A percentile compares a stretch with the other conserved stretches of the same genome.
These are phyloP conservation scores for Epizoanthus fatuus DNA, from an alignment of 92 coral and sea anemone species.

Conservation along the genomic window DNA sequence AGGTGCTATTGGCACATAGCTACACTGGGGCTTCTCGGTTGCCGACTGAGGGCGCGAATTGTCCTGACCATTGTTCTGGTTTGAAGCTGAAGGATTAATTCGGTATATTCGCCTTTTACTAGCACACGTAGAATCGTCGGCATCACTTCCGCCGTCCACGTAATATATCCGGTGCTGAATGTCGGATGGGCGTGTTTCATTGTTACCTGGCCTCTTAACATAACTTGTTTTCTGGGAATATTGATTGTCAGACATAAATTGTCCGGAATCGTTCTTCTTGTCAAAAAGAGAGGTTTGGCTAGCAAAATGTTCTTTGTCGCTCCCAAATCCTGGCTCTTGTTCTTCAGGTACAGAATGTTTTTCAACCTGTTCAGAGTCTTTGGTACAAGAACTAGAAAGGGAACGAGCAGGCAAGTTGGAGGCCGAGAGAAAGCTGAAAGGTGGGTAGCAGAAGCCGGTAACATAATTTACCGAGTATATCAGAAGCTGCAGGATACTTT, in stretches of 20 bases:
- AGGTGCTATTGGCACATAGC: slow-evolving; percentile 40
- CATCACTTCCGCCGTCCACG: slow-evolving; percentile 15
- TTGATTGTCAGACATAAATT: background rate
- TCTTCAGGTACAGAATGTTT: too few relatives aligned
- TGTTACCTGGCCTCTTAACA: too few relatives aligned
- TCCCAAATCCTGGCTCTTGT: too few relatives aligned
- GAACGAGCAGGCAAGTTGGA: slow-evolving; percentile 91
- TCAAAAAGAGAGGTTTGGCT: background rate
- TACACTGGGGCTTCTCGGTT: background rate
- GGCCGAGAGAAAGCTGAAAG: slow-evolving; percentile 96
- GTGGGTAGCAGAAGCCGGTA: slow-evolving; percentile 36
- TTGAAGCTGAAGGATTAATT: slow-evolving; percentile 4
- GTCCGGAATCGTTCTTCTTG: background rate
- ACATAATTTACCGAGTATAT: too few relatives aligned
- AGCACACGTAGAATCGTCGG: background rate
- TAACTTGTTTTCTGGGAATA: background rate
- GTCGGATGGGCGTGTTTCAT: background rate
- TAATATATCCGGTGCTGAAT: slow-evolving; percentile 34
- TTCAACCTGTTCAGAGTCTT: slow-evolving; percentile 66
- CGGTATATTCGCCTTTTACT: slow-evolving; percentile 35
- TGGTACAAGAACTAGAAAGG: slow-evolving; percentile 88
- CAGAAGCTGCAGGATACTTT: too few relatives aligned
- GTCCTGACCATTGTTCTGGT: slow-evolving; percentile 10
- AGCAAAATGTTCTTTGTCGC: background rate
- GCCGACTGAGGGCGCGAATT: background rate